Evolutionary conservation across 2,113 vertebrate genomes (phyloP).

Genomic region (Cepphus grylle): DNA sequence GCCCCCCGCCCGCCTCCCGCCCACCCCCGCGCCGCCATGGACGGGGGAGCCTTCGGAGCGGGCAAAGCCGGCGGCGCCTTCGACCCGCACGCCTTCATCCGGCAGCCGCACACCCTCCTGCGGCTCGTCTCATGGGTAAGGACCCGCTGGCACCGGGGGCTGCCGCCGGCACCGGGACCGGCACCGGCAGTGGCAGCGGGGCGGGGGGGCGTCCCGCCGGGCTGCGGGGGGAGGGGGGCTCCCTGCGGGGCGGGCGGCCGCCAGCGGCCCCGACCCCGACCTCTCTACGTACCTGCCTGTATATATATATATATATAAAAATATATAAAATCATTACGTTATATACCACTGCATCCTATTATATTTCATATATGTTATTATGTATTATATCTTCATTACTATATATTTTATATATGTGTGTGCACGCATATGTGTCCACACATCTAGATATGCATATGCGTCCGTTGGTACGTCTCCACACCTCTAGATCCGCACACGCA

Average conservation of each 20-base stretch:
- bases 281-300: not conserved
- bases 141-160: not conserved
- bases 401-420: not conserved
- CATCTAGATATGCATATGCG: too few relatives aligned
- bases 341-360: not conserved
- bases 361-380: not conserved
- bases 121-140: conserved; percentile 94
- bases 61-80: conserved; percentile 94
- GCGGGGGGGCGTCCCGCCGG: not conserved
- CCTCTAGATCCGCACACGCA: too few relatives aligned
- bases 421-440: not conserved
- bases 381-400: not conserved
- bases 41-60: conserved; percentile 90
- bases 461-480: rapidly evolving
- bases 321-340: not conserved
- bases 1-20: not conserved
- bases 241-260: not conserved
- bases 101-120: conserved; percentile 90
- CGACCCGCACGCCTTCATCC: conserved; percentile 88
- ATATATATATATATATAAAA: not conserved
- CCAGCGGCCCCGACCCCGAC: not conserved
- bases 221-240: not conserved
- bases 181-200: not conserved
- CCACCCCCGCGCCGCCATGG: conserved; percentile 76
- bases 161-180: not conserved